A percentile compares a stretch with the other conserved stretches of the same genome.
phyloP scores from a whole-genome alignment of 2,888 invertebrate species.

The Gisinianus flammeolus region DNA sequence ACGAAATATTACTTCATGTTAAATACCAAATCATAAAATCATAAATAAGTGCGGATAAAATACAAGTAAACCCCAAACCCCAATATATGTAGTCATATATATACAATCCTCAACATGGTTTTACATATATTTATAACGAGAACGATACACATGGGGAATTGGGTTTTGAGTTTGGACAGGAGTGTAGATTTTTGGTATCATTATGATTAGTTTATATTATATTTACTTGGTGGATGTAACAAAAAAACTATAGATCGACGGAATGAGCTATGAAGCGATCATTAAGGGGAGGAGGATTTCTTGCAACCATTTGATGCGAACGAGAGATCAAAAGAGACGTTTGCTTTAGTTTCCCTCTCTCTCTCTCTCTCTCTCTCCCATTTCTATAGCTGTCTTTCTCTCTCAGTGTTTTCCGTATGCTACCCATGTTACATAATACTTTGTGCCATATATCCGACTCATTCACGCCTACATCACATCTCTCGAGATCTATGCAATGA shows the following conservation, averaged over 20 bases:
- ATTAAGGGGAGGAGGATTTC: conserved; percentile 27
- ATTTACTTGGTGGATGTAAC: not conserved
- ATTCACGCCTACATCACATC: conserved; percentile 4
- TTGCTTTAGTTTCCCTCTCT: conserved; percentile 5
- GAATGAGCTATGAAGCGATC: conserved; percentile 21
- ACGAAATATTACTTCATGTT: not conserved
- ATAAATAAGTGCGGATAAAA: not conserved
- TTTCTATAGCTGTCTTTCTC: not conserved
- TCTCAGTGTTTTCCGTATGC: not conserved
- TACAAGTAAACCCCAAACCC: not conserved
- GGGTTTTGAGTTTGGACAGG: not conserved
- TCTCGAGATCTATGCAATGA: not conserved
- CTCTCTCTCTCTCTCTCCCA: not conserved
- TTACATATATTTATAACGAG: not conserved
- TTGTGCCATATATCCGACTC: not conserved
- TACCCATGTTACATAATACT: not conserved
- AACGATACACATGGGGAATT: too few species aligned
- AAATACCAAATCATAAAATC: not conserved
- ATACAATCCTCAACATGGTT: not conserved
- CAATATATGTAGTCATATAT: too few species aligned
- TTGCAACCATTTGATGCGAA: conserved; percentile 19
- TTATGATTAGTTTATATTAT: conserved; percentile 4
- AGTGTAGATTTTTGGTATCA: not conserved
- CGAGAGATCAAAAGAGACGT: conserved; percentile 32
- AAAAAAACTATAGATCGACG: not conserved